Conservation (phyloP, 2,888 invertebrate genomes). For the Geophilus truncorum region DNA sequence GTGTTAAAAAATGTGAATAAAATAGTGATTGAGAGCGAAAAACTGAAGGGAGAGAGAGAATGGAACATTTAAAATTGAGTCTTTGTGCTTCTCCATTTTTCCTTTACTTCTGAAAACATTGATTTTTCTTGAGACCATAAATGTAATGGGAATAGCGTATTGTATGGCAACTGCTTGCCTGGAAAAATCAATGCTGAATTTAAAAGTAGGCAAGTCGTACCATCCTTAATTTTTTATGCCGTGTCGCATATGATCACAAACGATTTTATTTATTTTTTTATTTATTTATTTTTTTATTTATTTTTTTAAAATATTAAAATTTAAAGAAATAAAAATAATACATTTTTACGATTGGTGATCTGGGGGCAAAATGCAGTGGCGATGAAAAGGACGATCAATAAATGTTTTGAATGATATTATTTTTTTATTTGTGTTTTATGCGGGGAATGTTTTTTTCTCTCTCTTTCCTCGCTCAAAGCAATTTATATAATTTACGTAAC, state of each 20-base stretch:
- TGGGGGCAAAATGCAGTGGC: background rate
- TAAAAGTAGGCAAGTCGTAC: constrained; percentile 8
- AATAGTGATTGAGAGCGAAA: too few relatives aligned
- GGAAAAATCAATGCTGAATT: constrained; percentile 23
- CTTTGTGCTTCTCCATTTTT: constrained; percentile 12
- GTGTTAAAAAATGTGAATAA: too few relatives aligned
- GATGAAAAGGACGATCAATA: background rate
- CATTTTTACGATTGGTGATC: too few relatives aligned
- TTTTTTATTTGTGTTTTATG: background rate
- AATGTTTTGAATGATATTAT: background rate
- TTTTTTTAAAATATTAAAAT: too few relatives aligned
- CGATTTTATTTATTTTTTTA: too few relatives aligned
- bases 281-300: too few relatives aligned
- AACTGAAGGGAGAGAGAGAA: too few relatives aligned
- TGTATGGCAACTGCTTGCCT: constrained; percentile 24
- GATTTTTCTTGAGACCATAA: constrained; percentile 27
- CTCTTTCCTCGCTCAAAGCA: background rate
- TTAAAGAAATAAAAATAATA: too few relatives aligned
- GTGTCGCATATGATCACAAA: too few relatives aligned
- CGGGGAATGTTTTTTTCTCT: background rate
- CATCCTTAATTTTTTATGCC: background rate
- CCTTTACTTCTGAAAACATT: constrained; percentile 15
- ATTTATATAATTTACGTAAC: background rate
- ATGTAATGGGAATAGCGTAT: constrained; percentile 27
- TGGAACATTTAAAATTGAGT: background rate